phyloP scores from a whole-genome alignment of 2,888 invertebrate genomes.

The Cyclophora albipunctata region DNA sequence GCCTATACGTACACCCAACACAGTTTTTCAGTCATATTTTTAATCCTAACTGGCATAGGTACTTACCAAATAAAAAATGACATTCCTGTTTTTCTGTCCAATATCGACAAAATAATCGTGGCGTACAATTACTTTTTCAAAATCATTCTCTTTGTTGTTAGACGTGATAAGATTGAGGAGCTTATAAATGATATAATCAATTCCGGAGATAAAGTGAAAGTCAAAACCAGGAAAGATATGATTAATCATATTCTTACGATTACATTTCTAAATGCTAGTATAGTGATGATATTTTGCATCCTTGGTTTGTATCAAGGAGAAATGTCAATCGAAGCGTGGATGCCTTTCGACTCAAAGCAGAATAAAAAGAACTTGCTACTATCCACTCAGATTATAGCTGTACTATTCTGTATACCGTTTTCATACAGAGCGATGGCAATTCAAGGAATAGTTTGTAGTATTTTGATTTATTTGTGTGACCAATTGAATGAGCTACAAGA shows the following conservation, averaged over 20 bases:
- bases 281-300: constrained; percentile 31
- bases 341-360: constrained; percentile 50
- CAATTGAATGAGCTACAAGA: constrained; percentile 46
- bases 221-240: constrained; percentile 15
- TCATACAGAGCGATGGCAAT: constrained; percentile 44
- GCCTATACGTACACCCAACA: constrained; percentile 36
- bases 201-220: constrained; percentile 43
- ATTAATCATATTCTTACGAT: constrained; percentile 6
- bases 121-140: constrained; percentile 47
- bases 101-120: constrained; percentile 45
- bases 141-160: constrained; percentile 35
- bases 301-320: constrained; percentile 38
- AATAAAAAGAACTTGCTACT: constrained; percentile 34
- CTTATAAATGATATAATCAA: constrained; percentile 41
- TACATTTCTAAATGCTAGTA: constrained; percentile 14
- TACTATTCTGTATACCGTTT: constrained; percentile 34
- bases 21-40: constrained; percentile 27
- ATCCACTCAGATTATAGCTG: constrained; percentile 33
- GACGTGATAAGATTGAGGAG: constrained; percentile 30
- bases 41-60: constrained; percentile 39
- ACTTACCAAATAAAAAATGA: constrained; percentile 34
- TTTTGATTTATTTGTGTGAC: constrained; percentile 55
- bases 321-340: constrained; percentile 49
- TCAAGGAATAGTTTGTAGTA: constrained; percentile 52
- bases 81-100: constrained; percentile 30